Conservation (phyloP, 1,140 invertebrate species). For the Callitettix versicolor region DNA sequence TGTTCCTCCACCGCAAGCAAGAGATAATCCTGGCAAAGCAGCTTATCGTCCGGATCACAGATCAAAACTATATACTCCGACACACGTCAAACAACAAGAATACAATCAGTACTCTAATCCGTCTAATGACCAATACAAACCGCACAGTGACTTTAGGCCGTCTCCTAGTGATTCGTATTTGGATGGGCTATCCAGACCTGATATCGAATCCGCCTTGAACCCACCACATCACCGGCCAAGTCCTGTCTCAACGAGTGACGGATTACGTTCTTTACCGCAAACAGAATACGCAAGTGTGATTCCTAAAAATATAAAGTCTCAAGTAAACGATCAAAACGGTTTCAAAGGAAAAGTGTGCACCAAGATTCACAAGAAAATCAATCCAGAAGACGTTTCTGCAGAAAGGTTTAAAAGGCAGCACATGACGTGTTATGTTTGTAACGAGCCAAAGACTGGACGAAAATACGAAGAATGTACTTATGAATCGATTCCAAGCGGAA, state of each 20-base stretch:
- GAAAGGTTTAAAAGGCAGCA: slow-evolving; percentile 21
- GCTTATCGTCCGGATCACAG: too few species aligned
- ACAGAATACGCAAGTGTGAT: not conserved
- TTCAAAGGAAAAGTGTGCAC: slow-evolving; percentile 5
- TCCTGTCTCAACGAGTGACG: not conserved
- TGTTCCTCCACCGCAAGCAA: too few species aligned
- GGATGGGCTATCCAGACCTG: not conserved
- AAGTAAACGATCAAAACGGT: not conserved
- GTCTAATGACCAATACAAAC: not conserved
- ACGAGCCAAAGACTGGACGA: slow-evolving; percentile 35
- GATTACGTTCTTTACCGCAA: not conserved
- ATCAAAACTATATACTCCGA: too few species aligned
- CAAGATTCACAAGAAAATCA: slow-evolving; percentile 8
- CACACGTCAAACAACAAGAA: too few species aligned
- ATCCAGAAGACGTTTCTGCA: slow-evolving; percentile 1
- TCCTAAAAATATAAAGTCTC: not conserved
- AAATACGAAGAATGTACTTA: slow-evolving; percentile 40
- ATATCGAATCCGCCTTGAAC: not conserved
- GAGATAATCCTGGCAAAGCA: too few species aligned
- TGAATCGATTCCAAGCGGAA: slow-evolving; percentile 28
- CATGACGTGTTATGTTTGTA: slow-evolving; percentile 41
- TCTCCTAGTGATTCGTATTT: slow-evolving; percentile 4
- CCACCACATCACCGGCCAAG: not conserved
- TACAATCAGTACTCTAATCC: not conserved
- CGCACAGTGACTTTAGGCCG: not conserved